A percentile compares a stretch with the other conserved stretches of the same genome.
phyloP scores from a whole-genome alignment of 2,113 vertebrate genomes.

The Aptenodytes forsteri region DNA sequence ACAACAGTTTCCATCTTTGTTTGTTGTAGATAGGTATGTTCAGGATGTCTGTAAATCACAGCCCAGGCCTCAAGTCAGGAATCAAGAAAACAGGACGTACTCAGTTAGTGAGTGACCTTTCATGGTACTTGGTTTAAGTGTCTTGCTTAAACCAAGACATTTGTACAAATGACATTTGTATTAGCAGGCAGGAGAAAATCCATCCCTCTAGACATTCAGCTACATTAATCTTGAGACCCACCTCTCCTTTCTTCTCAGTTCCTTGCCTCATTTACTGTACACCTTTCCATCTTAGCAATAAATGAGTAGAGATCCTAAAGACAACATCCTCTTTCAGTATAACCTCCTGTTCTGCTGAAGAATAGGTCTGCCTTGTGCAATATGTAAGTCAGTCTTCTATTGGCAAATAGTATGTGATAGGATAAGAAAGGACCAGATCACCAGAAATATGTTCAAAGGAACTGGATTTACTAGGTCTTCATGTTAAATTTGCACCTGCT shows the following conservation, averaged over 20 bases:
- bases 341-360: neutral
- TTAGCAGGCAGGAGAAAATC: neutral
- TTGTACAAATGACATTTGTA: neutral
- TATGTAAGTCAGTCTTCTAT: neutral
- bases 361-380: neutral
- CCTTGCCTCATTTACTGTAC: neutral
- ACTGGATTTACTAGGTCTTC: neutral
- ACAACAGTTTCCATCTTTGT: neutral
- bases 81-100: neutral
- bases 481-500: neutral
- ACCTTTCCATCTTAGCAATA: neutral
- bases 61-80: neutral
- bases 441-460: conserved; percentile 1
- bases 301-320: neutral
- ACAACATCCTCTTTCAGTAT: neutral
- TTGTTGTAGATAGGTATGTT: neutral
- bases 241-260: neutral
- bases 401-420: neutral
- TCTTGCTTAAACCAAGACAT: neutral
- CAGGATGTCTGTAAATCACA: neutral
- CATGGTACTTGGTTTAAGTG: neutral
- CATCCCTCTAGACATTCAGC: neutral
- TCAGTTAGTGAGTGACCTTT: neutral
- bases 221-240: neutral
- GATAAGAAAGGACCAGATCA: neutral